Evolutionary conservation across 2,888 invertebrate species (phyloP), one percentile per base, ranked within the genome.

Genomic region (Drosophila recens): DNA sequence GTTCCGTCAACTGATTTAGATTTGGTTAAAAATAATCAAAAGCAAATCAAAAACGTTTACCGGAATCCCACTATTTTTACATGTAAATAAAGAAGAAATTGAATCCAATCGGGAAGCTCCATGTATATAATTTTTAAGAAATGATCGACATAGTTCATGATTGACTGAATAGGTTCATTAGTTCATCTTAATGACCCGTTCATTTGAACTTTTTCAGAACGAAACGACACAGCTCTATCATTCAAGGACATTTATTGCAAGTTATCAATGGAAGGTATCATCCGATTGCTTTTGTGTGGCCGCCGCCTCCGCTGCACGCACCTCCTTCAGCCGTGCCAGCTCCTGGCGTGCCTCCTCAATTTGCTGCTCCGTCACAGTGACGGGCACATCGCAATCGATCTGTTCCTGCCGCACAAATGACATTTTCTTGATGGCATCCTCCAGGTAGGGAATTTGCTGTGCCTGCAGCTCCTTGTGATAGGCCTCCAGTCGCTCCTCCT

Each of bases 391-490:
- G 67, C 95, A 94, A 11, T 95, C 95, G 49, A 94, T 92, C 90
- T 97, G 97, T 91, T 97, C 96, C 71, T 94, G 94, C 40, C 95
- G 94, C n/a, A 97, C 96, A 87, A 95, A 96, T 71, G 94, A 91
- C 63, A 98, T 91, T 20, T 95, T 94, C 49, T 95, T 94, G 0
- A 95, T 93, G 90, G 98, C 98, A 59, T 96, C 95, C 88, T 94
- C 93, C 20, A 96, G 93, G 90, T 96, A 98, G 0, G 94, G 94
- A 9, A 95, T 95, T 90, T 97, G 96, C 90, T 97, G 95, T 10
- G 93, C 93, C 89, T 96, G 95, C 36, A 98, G 92, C 67, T 95
- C 91, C 53, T 93, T 93, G 83, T 94, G 95, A 87, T 96, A 97
- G 2, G 94, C 94, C 0, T 94, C 90, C 9, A 97, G 91, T 73